These are phyloP conservation scores for Syndactyla subalaris DNA, from an alignment of 2,797 vertebrate genomes.

Conservation along the genomic window DNA sequence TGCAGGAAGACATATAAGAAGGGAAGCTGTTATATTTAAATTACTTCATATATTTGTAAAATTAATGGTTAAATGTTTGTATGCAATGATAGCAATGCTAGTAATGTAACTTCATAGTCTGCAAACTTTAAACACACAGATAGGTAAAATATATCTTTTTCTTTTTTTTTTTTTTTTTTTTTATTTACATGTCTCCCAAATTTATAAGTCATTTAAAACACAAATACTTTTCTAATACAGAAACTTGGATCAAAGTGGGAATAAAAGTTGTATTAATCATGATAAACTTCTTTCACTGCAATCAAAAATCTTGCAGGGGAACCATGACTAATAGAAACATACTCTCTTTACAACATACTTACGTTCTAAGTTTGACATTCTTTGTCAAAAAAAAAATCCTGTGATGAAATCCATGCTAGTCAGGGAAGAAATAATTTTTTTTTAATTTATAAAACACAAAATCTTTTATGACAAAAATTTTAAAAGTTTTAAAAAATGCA, in stretches of 20 bases:
- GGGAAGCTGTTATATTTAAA: not conserved
- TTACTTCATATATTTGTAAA: not conserved
- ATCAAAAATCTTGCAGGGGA: not conserved
- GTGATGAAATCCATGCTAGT: not conserved
- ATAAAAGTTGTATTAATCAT: not conserved
- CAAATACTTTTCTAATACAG: not conserved
- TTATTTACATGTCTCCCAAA: not conserved
- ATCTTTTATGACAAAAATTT: not conserved
- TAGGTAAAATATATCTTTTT: not conserved
- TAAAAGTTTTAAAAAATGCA: not conserved
- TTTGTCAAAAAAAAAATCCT: not conserved
- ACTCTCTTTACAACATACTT: not conserved
- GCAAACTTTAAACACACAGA: not conserved
- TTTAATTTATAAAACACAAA: not conserved
- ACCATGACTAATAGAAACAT: not conserved
- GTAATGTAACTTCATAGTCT: not conserved
- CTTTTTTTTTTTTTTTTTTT: too few relatives aligned
- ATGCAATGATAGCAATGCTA: not conserved
- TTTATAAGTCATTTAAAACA: not conserved
- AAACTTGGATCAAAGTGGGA: fast-evolving
- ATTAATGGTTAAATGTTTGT: not conserved
- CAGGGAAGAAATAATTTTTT: not conserved
- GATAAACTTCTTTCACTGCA: not conserved
- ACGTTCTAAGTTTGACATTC: not conserved
- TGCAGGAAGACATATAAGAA: not conserved